A percentile compares a stretch with the other conserved stretches of the same genome.
phyloP scores from a whole-genome alignment of 1,140 invertebrate species.

The Heliconius melpomene region DNA sequence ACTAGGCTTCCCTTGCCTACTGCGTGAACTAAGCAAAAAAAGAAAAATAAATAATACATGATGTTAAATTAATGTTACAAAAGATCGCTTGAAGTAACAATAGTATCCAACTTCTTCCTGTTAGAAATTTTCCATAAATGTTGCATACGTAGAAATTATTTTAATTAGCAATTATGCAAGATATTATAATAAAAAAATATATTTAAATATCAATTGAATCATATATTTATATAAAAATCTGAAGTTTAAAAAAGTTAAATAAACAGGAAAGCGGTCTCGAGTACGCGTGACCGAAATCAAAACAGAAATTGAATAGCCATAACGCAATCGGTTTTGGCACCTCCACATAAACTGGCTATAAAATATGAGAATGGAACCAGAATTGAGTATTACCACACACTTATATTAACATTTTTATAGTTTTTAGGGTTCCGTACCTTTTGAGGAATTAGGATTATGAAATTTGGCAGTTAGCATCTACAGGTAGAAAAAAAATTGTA shows the following conservation, averaged over 20 bases:
- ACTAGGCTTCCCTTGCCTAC: too few relatives aligned
- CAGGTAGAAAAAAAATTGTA: too few relatives aligned
- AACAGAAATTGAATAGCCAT: slow-evolving; percentile 59
- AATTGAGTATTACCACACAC: slow-evolving; percentile 12
- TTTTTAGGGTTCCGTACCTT: too few relatives aligned
- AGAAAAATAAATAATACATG: too few relatives aligned
- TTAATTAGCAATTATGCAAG: neutral
- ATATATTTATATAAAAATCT: neutral
- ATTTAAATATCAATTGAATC: neutral
- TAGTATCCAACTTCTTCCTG: neutral
- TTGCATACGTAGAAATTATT: neutral
- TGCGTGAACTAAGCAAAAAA: too few relatives aligned
- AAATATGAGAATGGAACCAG: slow-evolving; percentile 27
- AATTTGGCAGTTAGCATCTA: too few relatives aligned
- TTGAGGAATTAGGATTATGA: too few relatives aligned
- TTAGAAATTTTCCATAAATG: neutral
- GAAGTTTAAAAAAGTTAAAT: slow-evolving; percentile 5
- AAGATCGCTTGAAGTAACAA: neutral
- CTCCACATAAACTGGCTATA: slow-evolving; percentile 35
- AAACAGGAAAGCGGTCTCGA: slow-evolving; percentile 26
- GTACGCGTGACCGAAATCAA: slow-evolving; percentile 66
- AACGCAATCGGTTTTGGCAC: slow-evolving; percentile 58
- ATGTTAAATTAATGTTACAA: neutral
- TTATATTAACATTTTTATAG: neutral
- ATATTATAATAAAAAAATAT: neutral